These are phyloP conservation scores for Spea bombifrons DNA, from an alignment of 2,113 vertebrate species.

Conservation along the genomic window DNA sequence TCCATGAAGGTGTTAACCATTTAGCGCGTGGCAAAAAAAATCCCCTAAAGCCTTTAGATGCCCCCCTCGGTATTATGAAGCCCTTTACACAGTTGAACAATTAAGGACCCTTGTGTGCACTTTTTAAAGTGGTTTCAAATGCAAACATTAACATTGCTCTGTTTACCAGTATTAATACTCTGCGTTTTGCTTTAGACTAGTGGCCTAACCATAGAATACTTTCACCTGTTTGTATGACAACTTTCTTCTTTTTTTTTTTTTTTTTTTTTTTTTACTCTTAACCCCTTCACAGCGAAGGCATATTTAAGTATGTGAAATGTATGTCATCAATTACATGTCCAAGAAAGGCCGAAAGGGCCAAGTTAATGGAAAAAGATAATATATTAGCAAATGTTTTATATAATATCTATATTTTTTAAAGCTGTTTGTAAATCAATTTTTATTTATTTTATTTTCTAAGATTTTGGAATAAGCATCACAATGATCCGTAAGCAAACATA, in stretches of 20 bases:
- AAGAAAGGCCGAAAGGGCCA: constrained; percentile 17
- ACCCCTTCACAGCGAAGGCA: constrained; percentile 8
- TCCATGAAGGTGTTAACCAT: too few species aligned
- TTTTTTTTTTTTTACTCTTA: background rate
- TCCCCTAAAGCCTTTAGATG: too few species aligned
- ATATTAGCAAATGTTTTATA: constrained; percentile 44
- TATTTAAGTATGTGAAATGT: constrained; percentile 21
- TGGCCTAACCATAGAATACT: background rate
- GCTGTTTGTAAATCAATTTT: constrained; percentile 40
- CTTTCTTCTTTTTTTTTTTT: background rate
- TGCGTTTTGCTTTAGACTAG: background rate
- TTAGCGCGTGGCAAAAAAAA: too few species aligned
- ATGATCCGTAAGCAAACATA: constrained; percentile 27
- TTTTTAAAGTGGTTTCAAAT: constrained; percentile 17
- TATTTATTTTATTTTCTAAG: constrained; percentile 41
- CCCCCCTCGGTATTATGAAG: too few species aligned
- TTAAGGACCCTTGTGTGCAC: background rate
- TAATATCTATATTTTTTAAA: constrained; percentile 44
- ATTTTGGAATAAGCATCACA: constrained; percentile 35
- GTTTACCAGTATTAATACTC: constrained; percentile 19
- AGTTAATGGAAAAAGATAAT: constrained; percentile 26
- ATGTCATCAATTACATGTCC: background rate
- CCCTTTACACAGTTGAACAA: background rate
- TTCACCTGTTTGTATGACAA: background rate
- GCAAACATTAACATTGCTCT: constrained; percentile 9